Conservation (phyloP, 2,113 vertebrate genomes). For the Furnarius figulus region DNA sequence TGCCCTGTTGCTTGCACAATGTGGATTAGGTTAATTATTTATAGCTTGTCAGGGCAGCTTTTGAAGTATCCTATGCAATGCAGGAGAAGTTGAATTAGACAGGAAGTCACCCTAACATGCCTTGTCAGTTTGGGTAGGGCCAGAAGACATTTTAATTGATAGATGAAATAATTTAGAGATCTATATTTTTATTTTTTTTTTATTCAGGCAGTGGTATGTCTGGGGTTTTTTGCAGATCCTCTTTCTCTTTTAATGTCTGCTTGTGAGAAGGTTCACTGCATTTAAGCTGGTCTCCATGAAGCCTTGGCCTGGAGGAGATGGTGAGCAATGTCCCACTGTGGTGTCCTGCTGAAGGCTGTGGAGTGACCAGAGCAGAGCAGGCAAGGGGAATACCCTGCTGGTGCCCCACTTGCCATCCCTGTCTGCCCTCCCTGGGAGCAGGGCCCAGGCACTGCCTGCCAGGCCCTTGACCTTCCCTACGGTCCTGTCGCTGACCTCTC, state of each 20-base stretch:
- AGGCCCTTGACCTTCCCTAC: not conserved
- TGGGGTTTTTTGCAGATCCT: not conserved
- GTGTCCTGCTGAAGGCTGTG: not conserved
- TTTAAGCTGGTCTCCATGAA: not conserved
- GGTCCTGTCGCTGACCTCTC: not conserved
- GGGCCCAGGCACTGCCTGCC: not conserved
- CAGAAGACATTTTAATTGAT: not conserved
- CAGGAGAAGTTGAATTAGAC: not conserved
- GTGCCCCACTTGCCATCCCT: not conserved
- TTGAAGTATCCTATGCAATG: not conserved
- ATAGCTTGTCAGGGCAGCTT: not conserved
- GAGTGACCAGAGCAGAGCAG: not conserved
- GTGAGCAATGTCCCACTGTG: not conserved
- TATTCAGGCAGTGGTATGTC: not conserved
- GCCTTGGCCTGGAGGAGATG: not conserved
- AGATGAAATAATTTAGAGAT: not conserved
- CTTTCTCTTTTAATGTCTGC: not conserved
- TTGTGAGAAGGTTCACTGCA: not conserved
- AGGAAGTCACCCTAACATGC: not conserved
- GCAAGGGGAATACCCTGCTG: not conserved
- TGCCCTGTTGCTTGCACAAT: constrained; percentile 19
- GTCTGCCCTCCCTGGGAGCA: not conserved
- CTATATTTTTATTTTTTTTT: not conserved
- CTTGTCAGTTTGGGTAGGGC: not conserved
- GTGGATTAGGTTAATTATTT: constrained; percentile 59